Evolutionary conservation across 2,888 invertebrate genomes (phyloP), one percentile per base, ranked within the genome.

Genomic region (Chalcis sispes): DNA sequence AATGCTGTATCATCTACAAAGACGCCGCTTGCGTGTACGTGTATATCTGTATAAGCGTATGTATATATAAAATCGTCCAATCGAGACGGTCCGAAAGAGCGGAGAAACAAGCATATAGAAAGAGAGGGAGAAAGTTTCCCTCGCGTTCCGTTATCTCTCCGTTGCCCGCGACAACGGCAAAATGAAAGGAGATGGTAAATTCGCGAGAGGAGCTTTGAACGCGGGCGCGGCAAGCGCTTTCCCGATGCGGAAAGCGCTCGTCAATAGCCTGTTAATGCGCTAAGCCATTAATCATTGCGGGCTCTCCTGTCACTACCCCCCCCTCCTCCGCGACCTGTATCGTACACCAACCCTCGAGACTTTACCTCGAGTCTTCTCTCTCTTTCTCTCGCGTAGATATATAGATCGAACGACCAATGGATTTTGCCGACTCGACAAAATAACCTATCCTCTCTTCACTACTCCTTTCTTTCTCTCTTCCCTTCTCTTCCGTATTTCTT

Each of bases 261-360:
- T 89, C 89, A 89, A 89, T 89, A 87, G 89, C 83, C 86, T 85
- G 89, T 89, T 89, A 89, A 89, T 89, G 89, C 87, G 84, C 87
- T 89, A 86, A 88, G 88, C 88, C 89, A 89, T 89, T 89, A 89
- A 89, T 89, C 89, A 89, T 89, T 88, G 86, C 85, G 83, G 80
- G 83, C 79, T 84, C 52, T n/a, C 81, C 85, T 86, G 86, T 85
- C 87, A 86, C n/a, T n/a, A n/a, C n/a, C n/a, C n/a, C n/a, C n/a
- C n/a, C n/a, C n/a, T n/a, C n/a, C n/a, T n/a, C n/a, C n/a, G 81
- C 85, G 83, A 32, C 5, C 32, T 3, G 5, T 32, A 32, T 8
- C 32, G 8, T 8, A 32, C 8, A 42, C 73, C 10, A 32, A 10
- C 61, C 42, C 10, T 10, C 36, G 5, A 7, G 4, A 36, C 36